Evolutionary conservation across 2,113 vertebrate genomes (phyloP), one percentile per base, ranked within the genome.

Genomic region (Callithrix jacchus): DNA sequence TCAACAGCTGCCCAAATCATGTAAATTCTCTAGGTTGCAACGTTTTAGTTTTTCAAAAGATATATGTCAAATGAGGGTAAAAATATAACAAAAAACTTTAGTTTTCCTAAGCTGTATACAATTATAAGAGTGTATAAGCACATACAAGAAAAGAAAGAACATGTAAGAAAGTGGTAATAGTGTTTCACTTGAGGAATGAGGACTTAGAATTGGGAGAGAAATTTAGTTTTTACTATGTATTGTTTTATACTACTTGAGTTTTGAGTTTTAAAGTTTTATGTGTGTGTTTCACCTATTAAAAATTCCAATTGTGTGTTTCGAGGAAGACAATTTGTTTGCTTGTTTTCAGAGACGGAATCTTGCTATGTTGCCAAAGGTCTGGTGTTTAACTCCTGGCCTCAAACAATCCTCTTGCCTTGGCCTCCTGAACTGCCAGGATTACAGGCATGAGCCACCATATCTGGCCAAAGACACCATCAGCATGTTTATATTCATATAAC

Each of bases 11-110:
- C n/a, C 61, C 37, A 89, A 93, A 68, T 95, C 54, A 80, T 70
- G 8, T 40, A 95, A 79, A 56, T 87, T 37, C 9, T 80, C 35
- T 87, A 61, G 54, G 5, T 12, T 76, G 23, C 49, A 79, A 73
- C 5, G 16, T 71, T 97, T 94, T 73, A 42, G 25, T 73, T 91
- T 92, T 80, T 32, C 54, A 30, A 91, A 93, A 73, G 73, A 47
- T 17, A 32, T 71, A 90, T 17, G 32, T 4, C 73, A 88, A 86
- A 56, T 47, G 42, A 93, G 20, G 10, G 71, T 56, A 61, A 14
- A 74, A 37, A 73, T 76, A 5, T 86, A 40, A 82, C 16, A 85
- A 85, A 77, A 23, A 16, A 10, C 27, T 61, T 89, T 88, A 37
- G 61, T 71, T 92, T 70, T 87, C 21, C 81, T 49, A 89, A 81